phyloP scores from a whole-genome alignment of 1,140 invertebrate genomes.

The Aphis gossypii region DNA sequence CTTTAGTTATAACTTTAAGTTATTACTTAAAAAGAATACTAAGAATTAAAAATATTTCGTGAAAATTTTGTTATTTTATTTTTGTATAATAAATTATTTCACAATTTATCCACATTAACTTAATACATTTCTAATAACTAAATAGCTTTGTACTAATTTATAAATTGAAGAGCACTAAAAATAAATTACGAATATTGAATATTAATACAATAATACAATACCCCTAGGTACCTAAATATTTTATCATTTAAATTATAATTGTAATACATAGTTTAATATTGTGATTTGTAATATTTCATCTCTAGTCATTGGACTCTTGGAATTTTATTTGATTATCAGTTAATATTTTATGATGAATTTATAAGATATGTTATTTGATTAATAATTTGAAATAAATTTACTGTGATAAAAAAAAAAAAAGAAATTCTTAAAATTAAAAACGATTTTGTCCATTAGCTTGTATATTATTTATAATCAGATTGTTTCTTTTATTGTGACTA shows the following conservation, averaged over 20 bases:
- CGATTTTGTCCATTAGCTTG: neutral
- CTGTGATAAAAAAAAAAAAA: neutral
- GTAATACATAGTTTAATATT: neutral
- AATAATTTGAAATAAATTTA: neutral
- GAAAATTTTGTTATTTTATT: too few relatives aligned
- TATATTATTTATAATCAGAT: neutral
- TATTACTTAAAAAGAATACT: too few relatives aligned
- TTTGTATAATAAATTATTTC: too few relatives aligned
- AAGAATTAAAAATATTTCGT: too few relatives aligned
- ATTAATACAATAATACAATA: too few relatives aligned
- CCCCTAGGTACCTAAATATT: too few relatives aligned
- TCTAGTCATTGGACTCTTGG: neutral
- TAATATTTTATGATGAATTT: neutral
- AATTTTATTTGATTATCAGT: neutral
- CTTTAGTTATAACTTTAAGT: too few relatives aligned
- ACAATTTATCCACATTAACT: too few relatives aligned
- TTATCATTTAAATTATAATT: neutral
- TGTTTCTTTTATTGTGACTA: neutral
- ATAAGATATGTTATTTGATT: neutral
- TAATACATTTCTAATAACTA: too few relatives aligned
- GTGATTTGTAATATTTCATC: neutral
- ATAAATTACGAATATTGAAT: too few relatives aligned
- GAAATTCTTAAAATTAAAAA: neutral
- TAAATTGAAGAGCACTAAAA: too few relatives aligned
- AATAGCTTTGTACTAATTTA: too few relatives aligned